These are phyloP conservation scores for Hoplodrina blanda DNA, from an alignment of 2,888 invertebrate species.

Conservation along the genomic window DNA sequence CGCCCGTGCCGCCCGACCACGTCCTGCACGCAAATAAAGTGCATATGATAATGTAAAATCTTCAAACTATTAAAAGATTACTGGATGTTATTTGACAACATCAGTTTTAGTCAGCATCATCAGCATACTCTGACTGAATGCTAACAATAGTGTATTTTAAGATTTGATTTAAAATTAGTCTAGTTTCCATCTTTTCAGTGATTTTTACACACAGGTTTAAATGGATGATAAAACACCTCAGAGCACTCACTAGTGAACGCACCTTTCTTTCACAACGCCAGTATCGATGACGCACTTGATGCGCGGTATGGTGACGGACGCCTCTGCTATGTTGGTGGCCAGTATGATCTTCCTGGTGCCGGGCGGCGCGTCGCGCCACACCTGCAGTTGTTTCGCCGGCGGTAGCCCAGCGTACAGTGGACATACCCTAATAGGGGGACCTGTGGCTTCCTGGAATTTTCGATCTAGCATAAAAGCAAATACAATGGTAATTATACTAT, in stretches of 20 bases:
- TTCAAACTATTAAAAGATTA: no score
- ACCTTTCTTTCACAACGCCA: slow-evolving; percentile 97
- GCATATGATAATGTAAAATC: no score
- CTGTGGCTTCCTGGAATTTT: slow-evolving; percentile 88
- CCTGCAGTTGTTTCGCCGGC: slow-evolving; percentile 95
- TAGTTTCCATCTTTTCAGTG: no score
- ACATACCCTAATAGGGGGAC: slow-evolving; percentile 93
- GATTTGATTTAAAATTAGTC: no score
- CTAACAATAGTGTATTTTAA: no score
- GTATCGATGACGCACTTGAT: slow-evolving; percentile 97
- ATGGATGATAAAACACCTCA: not conserved
- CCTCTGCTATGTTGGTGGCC: slow-evolving; percentile 99
- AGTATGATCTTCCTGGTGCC: slow-evolving; percentile 97
- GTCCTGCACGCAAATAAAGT: slow-evolving; percentile 83
- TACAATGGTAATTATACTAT: slow-evolving; percentile 49
- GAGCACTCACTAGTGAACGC: slow-evolving; percentile 53
- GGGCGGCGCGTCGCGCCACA: slow-evolving; percentile 93
- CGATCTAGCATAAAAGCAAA: slow-evolving; percentile 66
- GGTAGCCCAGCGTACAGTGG: slow-evolving; percentile 98
- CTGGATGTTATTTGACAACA: no score
- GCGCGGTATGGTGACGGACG: slow-evolving; percentile 98
- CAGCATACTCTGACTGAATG: no score
- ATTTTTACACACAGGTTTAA: no score
- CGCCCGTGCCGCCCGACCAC: slow-evolving; percentile 95
- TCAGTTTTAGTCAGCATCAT: no score